Conservation (phyloP, 2,113 vertebrate species). For the Petroica traversi region DNA sequence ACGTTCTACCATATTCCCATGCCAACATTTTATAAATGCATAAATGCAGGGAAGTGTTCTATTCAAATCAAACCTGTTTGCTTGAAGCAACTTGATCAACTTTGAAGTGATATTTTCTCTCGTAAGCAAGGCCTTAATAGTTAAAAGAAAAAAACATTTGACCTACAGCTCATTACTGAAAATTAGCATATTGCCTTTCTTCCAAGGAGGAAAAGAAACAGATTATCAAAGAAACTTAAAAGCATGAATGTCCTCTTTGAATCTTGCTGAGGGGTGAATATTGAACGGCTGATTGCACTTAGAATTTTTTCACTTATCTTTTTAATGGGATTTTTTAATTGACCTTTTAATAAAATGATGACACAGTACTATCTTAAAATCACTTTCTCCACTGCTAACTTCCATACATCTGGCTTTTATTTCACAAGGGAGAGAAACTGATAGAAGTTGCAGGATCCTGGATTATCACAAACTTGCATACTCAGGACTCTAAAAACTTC, state of each 20-base stretch:
- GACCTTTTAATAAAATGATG: slow-evolving; percentile 26
- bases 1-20: neutral
- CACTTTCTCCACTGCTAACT: neutral
- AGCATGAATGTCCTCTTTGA: neutral
- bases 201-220: neutral
- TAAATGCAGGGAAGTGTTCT: neutral
- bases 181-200: neutral
- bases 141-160: neutral
- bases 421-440: neutral
- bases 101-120: neutral
- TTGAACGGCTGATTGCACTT: neutral
- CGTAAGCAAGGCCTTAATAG: neutral
- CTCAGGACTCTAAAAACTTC: neutral
- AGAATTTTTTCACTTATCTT: slow-evolving; percentile 4
- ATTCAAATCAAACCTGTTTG: neutral
- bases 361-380: neutral
- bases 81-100: neutral
- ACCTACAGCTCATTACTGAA: neutral
- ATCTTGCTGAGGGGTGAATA: neutral
- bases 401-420: neutral
- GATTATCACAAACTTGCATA: neutral
- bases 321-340: slow-evolving; percentile 7
- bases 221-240: neutral
- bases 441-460: neutral
- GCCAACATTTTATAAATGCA: neutral